These are phyloP conservation scores for Eucera pruinosa DNA, from an alignment of 2,888 invertebrate genomes.

Conservation along the genomic window DNA sequence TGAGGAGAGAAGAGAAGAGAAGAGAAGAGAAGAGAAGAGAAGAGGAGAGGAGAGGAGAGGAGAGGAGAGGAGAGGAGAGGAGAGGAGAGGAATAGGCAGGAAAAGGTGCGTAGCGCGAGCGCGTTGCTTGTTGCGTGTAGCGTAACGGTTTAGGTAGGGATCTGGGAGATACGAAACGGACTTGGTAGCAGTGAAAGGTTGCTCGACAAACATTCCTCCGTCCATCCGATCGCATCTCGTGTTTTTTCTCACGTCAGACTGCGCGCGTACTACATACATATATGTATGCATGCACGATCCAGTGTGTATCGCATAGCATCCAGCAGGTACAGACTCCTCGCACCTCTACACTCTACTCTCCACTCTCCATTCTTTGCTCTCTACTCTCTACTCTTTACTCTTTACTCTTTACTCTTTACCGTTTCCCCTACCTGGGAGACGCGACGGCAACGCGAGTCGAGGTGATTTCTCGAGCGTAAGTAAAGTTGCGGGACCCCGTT, in stretches of 20 bases:
- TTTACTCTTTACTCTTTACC: slow-evolving; percentile 12
- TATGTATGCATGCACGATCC: background rate
- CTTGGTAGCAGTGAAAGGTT: slow-evolving; percentile 45
- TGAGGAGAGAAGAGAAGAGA: background rate
- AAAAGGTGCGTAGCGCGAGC: background rate
- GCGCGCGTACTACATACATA: slow-evolving; percentile 12
- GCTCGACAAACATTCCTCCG: slow-evolving; percentile 45
- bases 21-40: background rate
- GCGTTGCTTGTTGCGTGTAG: too few relatives aligned
- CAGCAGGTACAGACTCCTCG: too few relatives aligned
- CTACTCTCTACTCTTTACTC: too few relatives aligned
- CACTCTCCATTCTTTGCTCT: too few relatives aligned
- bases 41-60: background rate
- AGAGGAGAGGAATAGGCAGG: background rate
- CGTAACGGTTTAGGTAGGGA: slow-evolving; percentile 10
- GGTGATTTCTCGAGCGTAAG: slow-evolving; percentile 45
- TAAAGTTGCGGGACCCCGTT: slow-evolving; percentile 61
- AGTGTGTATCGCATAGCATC: slow-evolving; percentile 1
- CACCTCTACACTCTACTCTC: too few relatives aligned
- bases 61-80: background rate
- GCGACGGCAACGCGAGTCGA: background rate
- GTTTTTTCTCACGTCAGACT: slow-evolving; percentile 38
- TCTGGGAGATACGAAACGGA: background rate
- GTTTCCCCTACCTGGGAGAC: slow-evolving; percentile 29
- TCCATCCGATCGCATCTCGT: slow-evolving; percentile 39